Evolutionary conservation across 2,113 vertebrate species (phyloP), one percentile per base, ranked within the genome.

Genomic region (Platysteira castanea): DNA sequence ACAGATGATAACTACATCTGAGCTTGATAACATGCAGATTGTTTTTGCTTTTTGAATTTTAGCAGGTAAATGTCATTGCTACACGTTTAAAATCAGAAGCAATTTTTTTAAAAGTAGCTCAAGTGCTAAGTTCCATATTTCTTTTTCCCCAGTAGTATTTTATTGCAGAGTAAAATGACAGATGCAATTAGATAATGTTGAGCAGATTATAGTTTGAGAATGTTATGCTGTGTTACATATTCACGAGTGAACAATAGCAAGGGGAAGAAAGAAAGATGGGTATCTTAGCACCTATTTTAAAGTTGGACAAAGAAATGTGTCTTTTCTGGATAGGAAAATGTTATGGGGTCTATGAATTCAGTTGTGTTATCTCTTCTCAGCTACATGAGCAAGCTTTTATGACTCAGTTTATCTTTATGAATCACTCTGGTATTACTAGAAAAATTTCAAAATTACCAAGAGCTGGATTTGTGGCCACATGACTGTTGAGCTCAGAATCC

Each of bases 151-250:
- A 95, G 81, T 91, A 96, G 95, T 93, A 93, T 93, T 96, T 94
- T 93, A 96, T 86, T 95, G 68, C 84, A 11, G 76, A 95, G 87
- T 94, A 84, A 96, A 95, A 95, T 97, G 96, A 93, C 93, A 97
- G 93, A 96, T 95, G 94, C 95, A 95, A 96, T 97, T 97, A 97
- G 94, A 91, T 95, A 97, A 96, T 91, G 79, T 84, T 84, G 94
- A 97, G 61, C 79, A 95, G 87, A 95, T 96, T 95, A 93, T 84
- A 91, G 94, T 86, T 88, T 89, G 69, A 95, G 84, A 94, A 87
- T 89, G 92, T 88, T 97, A 93, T 81, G 80, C 94, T 81, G 61
- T 89, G 89, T 94, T 94, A 96, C 74, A 94, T 91, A 95, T 96
- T 97, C 93, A 96, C 47, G 0, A 91, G 75, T 69, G 91, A 97